Percentiles rank a stretch among this genome's conserved stretches.
Conservation (phyloP, 1,140 invertebrate species). For the Prorops nasuta region DNA sequence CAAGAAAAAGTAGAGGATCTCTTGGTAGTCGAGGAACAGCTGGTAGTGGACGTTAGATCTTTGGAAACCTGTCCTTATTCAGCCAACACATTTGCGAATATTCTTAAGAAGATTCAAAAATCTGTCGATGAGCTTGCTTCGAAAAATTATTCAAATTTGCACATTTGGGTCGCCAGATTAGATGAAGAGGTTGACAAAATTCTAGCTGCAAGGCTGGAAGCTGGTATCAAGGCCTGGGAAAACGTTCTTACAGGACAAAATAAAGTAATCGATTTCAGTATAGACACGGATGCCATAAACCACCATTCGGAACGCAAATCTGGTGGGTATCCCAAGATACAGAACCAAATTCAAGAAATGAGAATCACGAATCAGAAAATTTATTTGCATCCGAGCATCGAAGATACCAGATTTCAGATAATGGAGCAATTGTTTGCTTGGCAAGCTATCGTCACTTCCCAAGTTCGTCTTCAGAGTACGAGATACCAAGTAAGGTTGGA, state of each 20-base stretch:
- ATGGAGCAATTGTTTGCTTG: conserved; percentile 97
- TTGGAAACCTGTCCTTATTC: conserved; percentile 96
- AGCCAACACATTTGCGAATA: conserved; percentile 88
- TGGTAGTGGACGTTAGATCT: conserved; percentile 93
- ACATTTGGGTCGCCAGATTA: conserved; percentile 91
- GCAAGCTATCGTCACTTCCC: conserved; percentile 94
- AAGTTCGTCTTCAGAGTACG: conserved; percentile 84
- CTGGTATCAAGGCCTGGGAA: conserved; percentile 95
- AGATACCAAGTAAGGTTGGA: conserved; percentile 88
- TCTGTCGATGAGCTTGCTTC: conserved; percentile 95
- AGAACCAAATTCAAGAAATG: conserved; percentile 88
- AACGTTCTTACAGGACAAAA: conserved; percentile 81
- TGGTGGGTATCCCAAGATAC: conserved; percentile 85
- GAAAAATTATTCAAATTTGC: conserved; percentile 96
- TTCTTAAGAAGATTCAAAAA: conserved; percentile 94
- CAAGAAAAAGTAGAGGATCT: conserved; percentile 98
- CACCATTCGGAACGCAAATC: conserved; percentile 86
- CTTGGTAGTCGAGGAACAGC: conserved; percentile 90
- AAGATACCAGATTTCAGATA: conserved; percentile 92
- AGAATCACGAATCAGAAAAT: conserved; percentile 98
- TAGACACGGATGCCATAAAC: conserved; percentile 89
- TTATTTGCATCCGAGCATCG: conserved; percentile 92
- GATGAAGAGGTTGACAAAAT: conserved; percentile 95
- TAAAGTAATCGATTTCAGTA: conserved; percentile 84
- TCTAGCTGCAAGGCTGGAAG: conserved; percentile 84